Evolutionary conservation across 30 jellyfish, hydroid and myxozoan species (phyloP), one percentile per base, ranked within the genome.

Genomic region (Hydra vulgaris): DNA sequence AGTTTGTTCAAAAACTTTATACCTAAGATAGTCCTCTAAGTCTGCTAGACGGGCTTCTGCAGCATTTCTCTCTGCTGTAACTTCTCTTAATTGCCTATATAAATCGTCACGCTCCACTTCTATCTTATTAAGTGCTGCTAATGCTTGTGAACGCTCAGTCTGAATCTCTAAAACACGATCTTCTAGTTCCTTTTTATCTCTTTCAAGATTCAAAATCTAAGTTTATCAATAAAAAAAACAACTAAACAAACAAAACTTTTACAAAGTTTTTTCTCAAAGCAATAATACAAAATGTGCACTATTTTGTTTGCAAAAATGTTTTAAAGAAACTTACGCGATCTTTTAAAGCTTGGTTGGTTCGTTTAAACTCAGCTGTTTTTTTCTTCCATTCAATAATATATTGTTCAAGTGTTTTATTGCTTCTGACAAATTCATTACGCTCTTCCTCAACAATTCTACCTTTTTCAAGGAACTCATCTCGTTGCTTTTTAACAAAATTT

Each of bases 381-480:
- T 74, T 82, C 74, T 74, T 82, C 73, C 82, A 90, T 55, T 90
- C 97, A 70, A 80, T 94, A 73, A 90, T 52, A 18, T 89, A 86
- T 74, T 90, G 97, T 76, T 90, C 97, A 90, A 90, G 81, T 0
- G 97, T 85, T 74, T 86, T 93, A 74, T 74, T 90, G 8, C 96
- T 86, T 79, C 96, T 71, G 70, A 86, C 81, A 78, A 90, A 90
- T 67, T 86, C 95, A 54, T 90, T 86, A 54, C 97, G 71, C 53
- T 90, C 97, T 23, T 86, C 95, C 56, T 90, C 97, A 4, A 90
- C 97, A 86, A 90, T 73, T 80, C 86, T 79, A 27, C 97, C 97
- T 66, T 86, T 90, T 81, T 86, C 86, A 71, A 90, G 68, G 77
- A 90, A 90, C 23, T 90, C 97, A 56, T 90, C 97, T 21, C 97